Evolutionary conservation across 1,140 invertebrate species (phyloP).

Genomic region (Cydia amplana): DNA sequence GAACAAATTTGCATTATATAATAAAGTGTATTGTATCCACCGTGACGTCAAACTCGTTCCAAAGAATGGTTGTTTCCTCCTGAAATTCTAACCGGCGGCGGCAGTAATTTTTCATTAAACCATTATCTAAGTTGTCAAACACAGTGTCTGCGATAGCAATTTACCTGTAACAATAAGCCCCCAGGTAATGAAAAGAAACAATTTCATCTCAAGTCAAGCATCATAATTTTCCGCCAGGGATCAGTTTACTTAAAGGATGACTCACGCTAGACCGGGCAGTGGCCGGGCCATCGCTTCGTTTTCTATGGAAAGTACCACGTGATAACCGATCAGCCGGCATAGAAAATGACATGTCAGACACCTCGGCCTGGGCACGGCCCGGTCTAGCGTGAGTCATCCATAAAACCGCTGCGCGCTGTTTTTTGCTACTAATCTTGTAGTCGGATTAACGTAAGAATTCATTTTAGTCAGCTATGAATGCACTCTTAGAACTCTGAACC

Average conservation of each 20-base stretch:
- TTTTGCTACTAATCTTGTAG: too few species aligned
- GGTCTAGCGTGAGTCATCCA: too few species aligned
- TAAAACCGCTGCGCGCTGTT: too few species aligned
- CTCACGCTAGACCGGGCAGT: too few species aligned
- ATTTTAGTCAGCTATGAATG: too few species aligned
- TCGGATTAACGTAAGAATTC: too few species aligned
- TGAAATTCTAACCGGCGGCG: background rate
- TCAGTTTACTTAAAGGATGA: conserved; percentile 15
- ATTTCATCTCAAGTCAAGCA: background rate
- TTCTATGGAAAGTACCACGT: too few species aligned
- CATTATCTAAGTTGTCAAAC: conserved; percentile 16
- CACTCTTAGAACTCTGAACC: too few species aligned
- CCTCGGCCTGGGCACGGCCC: too few species aligned
- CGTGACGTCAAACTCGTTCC: background rate
- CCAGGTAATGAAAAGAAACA: conserved; percentile 27
- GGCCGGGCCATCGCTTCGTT: too few species aligned
- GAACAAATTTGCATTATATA: background rate
- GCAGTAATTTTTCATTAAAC: conserved; percentile 9
- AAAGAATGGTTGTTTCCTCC: background rate
- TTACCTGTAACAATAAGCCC: conserved; percentile 14
- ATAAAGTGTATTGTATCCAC: background rate
- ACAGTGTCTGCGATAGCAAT: conserved; percentile 24
- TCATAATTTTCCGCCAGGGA: background rate
- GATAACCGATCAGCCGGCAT: too few species aligned
- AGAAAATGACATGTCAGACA: too few species aligned